Evolutionary conservation across 2,888 invertebrate species (phyloP).

Genomic region (Chrysolina oricalcia): DNA sequence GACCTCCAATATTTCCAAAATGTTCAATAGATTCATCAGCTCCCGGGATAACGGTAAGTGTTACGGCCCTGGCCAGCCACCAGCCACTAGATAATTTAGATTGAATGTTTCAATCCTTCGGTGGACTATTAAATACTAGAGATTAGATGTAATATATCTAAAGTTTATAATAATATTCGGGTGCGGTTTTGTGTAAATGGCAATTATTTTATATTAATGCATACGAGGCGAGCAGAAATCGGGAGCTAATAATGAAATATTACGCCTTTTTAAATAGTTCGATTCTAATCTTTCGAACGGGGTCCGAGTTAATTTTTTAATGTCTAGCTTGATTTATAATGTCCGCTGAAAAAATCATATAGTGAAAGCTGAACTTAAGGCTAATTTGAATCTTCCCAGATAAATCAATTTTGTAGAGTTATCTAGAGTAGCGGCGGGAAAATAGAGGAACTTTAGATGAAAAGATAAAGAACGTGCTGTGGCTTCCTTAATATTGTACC

Average conservation of each 20-base stretch:
- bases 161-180: slow-evolving; percentile 53
- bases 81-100: slow-evolving; percentile 44
- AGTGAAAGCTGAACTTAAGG: slow-evolving; percentile 8
- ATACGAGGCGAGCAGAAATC: slow-evolving; percentile 45
- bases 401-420: not conserved
- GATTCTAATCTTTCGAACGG: slow-evolving; percentile 43
- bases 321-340: slow-evolving; percentile 36
- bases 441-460: not conserved
- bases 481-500: not conserved
- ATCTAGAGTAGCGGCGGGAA: not conserved
- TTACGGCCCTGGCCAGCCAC: not conserved
- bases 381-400: slow-evolving; percentile 9
- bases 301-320: slow-evolving; percentile 34
- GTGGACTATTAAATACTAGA: slow-evolving; percentile 42
- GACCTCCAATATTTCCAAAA: no score
- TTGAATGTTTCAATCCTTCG: slow-evolving; percentile 43
- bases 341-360: slow-evolving; percentile 28
- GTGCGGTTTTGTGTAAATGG: slow-evolving; percentile 49
- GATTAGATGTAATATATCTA: slow-evolving; percentile 47
- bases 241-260: slow-evolving; percentile 50
- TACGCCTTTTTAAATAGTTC: slow-evolving; percentile 41
- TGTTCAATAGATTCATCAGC: not conserved
- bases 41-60: no score
- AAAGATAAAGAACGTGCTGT: not conserved
- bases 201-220: slow-evolving; percentile 55